Evolutionary conservation across 2,113 vertebrate species (phyloP).

Genomic region (Phyllopteryx taeniolatus): DNA sequence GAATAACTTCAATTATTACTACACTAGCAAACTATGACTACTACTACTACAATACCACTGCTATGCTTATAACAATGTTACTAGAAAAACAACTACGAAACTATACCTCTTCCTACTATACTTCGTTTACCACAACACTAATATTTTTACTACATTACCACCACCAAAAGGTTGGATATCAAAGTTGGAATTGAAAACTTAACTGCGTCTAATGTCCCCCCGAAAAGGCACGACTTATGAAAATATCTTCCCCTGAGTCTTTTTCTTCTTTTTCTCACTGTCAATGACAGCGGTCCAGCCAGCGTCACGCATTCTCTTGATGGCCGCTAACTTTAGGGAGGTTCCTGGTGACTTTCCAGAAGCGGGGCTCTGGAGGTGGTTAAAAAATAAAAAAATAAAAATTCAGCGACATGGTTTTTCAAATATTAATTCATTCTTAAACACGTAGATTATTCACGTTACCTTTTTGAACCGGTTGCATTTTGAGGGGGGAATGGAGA

Average conservation of each 20-base stretch:
- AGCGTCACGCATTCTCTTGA: slow-evolving; percentile 82
- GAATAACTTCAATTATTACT: not conserved
- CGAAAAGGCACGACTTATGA: slow-evolving; percentile 36
- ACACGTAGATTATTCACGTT: not conserved
- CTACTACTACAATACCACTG: not conserved
- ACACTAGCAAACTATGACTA: not conserved
- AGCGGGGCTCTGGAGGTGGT: slow-evolving; percentile 57
- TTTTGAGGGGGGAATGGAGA: slow-evolving; percentile 11
- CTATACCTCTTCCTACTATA: not conserved
- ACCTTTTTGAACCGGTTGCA: slow-evolving; percentile 47
- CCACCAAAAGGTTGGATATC: not conserved
- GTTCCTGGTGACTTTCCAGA: slow-evolving; percentile 73
- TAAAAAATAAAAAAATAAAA: slow-evolving; percentile 6
- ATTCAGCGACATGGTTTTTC: not conserved
- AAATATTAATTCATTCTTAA: not conserved
- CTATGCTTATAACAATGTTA: not conserved
- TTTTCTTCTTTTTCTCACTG: slow-evolving; percentile 82
- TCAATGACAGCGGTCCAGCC: slow-evolving; percentile 82
- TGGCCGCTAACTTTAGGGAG: slow-evolving; percentile 73
- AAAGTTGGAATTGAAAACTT: not conserved
- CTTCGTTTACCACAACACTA: no score
- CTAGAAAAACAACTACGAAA: not conserved
- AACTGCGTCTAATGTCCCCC: slow-evolving; percentile 1
- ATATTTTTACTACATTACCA: not conserved
- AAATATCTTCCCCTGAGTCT: slow-evolving; percentile 77